Percentiles rank a stretch among this genome's conserved stretches.
Evolutionary conservation across 2,888 invertebrate genomes (phyloP).

Genomic region (Drosophila meridionalis): DNA sequence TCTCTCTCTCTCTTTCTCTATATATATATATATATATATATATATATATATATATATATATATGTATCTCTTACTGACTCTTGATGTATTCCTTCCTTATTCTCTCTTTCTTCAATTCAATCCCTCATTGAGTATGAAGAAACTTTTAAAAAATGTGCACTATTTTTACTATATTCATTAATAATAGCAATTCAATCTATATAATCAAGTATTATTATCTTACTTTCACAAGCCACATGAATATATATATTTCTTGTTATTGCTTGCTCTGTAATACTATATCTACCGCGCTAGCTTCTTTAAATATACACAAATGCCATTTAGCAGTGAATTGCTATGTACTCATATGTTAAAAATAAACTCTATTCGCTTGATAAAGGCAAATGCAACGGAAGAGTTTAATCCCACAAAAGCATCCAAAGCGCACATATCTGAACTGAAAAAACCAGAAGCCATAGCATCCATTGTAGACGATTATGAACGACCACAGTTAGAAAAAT

Average conservation of each 20-base stretch:
- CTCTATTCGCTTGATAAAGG: constrained; percentile 47
- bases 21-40: too few relatives aligned
- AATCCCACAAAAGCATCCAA: constrained; percentile 82
- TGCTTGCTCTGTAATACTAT: neutral
- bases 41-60: too few relatives aligned
- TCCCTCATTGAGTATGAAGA: neutral
- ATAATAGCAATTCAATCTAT: too few relatives aligned
- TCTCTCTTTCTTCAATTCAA: neutral
- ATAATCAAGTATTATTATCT: too few relatives aligned
- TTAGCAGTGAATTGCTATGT: neutral
- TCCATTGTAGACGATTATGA: constrained; percentile 89
- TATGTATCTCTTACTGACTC: neutral
- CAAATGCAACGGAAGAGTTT: constrained; percentile 65
- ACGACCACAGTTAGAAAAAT: constrained; percentile 89
- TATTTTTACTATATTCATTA: too few relatives aligned
- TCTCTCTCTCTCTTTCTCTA: too few relatives aligned
- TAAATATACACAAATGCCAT: neutral
- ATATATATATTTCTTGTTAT: neutral
- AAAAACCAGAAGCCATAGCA: constrained; percentile 87
- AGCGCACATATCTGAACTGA: constrained; percentile 72
- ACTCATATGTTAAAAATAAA: constrained; percentile 6
- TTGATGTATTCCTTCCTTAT: neutral
- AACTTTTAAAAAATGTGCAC: neutral
- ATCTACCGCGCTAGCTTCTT: neutral
- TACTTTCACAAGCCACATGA: neutral